Conservation (phyloP, 1,140 invertebrate species). For the Bilobella aurantiaca region DNA sequence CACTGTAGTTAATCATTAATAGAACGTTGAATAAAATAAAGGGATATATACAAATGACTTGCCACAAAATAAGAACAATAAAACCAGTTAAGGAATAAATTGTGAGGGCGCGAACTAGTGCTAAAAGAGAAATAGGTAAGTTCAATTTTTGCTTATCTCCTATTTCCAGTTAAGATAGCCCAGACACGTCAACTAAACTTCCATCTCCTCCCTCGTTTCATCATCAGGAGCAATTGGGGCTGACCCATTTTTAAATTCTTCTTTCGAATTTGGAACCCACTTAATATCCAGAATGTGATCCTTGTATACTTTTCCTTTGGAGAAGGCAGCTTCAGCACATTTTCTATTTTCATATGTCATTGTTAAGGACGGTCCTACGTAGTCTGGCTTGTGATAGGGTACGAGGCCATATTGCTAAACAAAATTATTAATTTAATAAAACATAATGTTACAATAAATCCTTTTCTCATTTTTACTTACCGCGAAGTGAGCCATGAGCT, state of each 20-base stretch:
- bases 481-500: constrained; percentile 58
- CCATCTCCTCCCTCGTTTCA: constrained; percentile 36
- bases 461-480: constrained; percentile 47
- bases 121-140: too few relatives aligned
- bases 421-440: too few relatives aligned
- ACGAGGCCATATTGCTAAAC: constrained; percentile 60
- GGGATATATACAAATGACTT: too few relatives aligned
- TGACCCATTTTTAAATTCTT: constrained; percentile 40
- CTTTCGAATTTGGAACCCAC: constrained; percentile 35
- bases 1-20: too few relatives aligned
- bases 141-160: too few relatives aligned
- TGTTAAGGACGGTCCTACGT: constrained; percentile 54
- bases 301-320: constrained; percentile 56
- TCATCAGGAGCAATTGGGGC: too few relatives aligned
- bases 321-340: constrained; percentile 57
- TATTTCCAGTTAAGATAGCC: too few relatives aligned
- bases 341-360: constrained; percentile 61
- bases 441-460: too few relatives aligned
- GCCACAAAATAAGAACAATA: too few relatives aligned
- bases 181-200: not conserved
- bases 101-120: too few relatives aligned
- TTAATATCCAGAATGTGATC: constrained; percentile 43
- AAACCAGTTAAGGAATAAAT: too few relatives aligned
- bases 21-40: too few relatives aligned
- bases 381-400: constrained; percentile 55